These are phyloP conservation scores for Leptatherina wallacei DNA, from an alignment of 2,797 vertebrate genomes.

Conservation along the genomic window DNA sequence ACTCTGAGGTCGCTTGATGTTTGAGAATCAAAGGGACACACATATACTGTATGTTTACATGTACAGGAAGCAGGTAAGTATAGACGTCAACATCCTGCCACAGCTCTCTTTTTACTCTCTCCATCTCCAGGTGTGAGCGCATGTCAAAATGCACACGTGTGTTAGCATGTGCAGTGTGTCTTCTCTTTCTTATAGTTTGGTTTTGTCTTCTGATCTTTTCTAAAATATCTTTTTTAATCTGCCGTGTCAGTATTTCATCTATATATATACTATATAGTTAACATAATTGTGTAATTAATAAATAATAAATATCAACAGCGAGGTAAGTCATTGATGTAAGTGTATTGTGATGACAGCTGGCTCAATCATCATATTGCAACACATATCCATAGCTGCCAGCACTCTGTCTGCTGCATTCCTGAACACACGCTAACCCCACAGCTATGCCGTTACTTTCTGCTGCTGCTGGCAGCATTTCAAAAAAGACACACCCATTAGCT, in stretches of 20 bases:
- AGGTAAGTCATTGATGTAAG: too few relatives aligned
- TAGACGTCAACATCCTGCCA: conserved; percentile 66
- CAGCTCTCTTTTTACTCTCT: conserved; percentile 34
- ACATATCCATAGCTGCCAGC: background rate
- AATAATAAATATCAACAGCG: background rate
- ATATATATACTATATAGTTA: background rate
- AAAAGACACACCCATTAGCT: background rate
- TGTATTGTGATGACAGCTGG: background rate
- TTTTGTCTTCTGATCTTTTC: background rate
- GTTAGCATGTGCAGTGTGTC: background rate
- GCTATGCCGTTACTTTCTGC: conserved; percentile 1
- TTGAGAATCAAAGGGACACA: conserved; percentile 53
- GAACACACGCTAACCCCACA: background rate
- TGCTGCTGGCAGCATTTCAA: conserved; percentile 2
- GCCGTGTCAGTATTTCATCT: background rate
- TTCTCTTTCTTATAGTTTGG: background rate
- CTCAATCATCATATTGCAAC: background rate
- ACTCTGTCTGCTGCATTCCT: background rate
- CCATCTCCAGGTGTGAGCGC: conserved; percentile 47
- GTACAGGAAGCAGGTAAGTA: conserved; percentile 71
- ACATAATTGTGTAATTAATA: background rate
- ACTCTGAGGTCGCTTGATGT: conserved; percentile 22
- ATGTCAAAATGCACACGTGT: conserved; percentile 19
- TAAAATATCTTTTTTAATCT: background rate
- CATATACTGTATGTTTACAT: conserved; percentile 54